phyloP scores from a whole-genome alignment of 2,888 invertebrate genomes.

The Plutella xylostella region DNA sequence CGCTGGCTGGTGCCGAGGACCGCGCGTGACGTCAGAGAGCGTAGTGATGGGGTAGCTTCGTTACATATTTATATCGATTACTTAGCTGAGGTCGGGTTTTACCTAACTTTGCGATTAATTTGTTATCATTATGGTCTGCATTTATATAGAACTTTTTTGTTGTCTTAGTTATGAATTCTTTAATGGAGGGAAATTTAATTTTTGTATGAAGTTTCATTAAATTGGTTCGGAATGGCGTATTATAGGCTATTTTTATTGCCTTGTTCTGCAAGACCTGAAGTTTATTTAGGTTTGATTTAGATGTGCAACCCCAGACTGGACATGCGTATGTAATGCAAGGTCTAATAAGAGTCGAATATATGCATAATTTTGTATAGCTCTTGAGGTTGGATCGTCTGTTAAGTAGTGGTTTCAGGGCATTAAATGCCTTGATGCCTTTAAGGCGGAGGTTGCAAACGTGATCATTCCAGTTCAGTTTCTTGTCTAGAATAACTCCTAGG shows the following conservation, averaged over 20 bases:
- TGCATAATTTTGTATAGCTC: not conserved
- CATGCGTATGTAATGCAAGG: slow-evolving; percentile 7
- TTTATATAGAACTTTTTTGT: not conserved
- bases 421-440: slow-evolving; percentile 2
- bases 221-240: slow-evolving; percentile 7
- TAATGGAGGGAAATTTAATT: not conserved
- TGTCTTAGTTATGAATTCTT: not conserved
- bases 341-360: slow-evolving; percentile 4
- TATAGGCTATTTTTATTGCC: slow-evolving; percentile 7
- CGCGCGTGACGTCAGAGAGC: too few relatives aligned
- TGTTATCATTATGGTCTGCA: not conserved
- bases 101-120: not conserved
- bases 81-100: not conserved
- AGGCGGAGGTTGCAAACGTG: not conserved
- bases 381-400: slow-evolving; percentile 3
- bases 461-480: slow-evolving; percentile 7
- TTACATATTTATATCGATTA: not conserved
- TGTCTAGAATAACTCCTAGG: slow-evolving; percentile 4
- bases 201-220: not conserved
- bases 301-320: slow-evolving; percentile 9
- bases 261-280: slow-evolving; percentile 10
- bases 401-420: slow-evolving; percentile 3
- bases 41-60: not conserved
- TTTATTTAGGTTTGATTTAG: not conserved
- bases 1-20: too few relatives aligned